Conservation (phyloP, 2,888 invertebrate species). For the Orthonevra nobilis region DNA sequence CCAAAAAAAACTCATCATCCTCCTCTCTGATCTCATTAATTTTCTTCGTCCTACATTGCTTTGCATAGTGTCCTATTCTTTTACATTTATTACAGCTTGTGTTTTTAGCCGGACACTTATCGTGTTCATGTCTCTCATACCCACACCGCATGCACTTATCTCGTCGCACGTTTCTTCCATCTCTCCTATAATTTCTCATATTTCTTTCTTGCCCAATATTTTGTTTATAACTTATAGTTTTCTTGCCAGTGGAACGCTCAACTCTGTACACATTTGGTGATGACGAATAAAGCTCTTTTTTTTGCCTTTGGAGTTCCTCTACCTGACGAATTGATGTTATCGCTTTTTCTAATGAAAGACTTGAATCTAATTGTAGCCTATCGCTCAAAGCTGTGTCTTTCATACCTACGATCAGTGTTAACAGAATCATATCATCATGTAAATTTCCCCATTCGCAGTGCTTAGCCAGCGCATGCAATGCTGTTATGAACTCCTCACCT, state of each 20-base stretch:
- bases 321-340: background rate
- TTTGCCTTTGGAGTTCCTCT: background rate
- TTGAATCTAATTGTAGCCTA: slow-evolving; percentile 15
- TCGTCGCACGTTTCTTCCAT: background rate
- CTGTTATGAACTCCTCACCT: background rate
- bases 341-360: slow-evolving; percentile 7
- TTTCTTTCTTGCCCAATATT: background rate
- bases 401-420: slow-evolving; percentile 9
- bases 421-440: slow-evolving; percentile 11
- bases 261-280: slow-evolving; percentile 4
- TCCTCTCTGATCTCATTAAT: background rate
- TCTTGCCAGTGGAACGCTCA: slow-evolving; percentile 2
- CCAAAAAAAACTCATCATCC: slow-evolving; percentile 10
- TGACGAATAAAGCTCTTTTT: slow-evolving; percentile 5
- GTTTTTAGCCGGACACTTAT: slow-evolving; percentile 12
- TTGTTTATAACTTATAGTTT: background rate
- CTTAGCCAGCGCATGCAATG: background rate
- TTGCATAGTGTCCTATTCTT: slow-evolving; percentile 14
- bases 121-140: slow-evolving; percentile 20
- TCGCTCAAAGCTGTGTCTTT: slow-evolving; percentile 7
- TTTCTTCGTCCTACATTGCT: slow-evolving; percentile 9
- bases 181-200: background rate
- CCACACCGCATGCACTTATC: slow-evolving; percentile 23
- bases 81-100: slow-evolving; percentile 10
- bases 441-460: slow-evolving; percentile 7